Percentiles rank a stretch among this genome's conserved stretches.
Evolutionary conservation across 2,888 invertebrate genomes (phyloP).

Genomic region (Dimorphilus gyrociliatus): DNA sequence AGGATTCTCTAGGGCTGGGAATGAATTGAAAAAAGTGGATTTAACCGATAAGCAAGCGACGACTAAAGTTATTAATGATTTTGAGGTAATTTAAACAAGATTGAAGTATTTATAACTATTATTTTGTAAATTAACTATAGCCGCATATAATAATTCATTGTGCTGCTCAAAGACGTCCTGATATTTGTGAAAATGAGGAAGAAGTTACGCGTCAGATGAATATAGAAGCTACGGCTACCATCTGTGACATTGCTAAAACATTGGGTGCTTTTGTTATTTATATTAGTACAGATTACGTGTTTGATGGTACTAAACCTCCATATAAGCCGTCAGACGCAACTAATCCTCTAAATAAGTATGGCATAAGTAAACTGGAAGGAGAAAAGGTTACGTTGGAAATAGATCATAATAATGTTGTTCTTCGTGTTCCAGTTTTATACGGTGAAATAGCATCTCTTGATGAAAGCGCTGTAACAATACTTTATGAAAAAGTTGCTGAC

Average conservation of each 20-base stretch:
- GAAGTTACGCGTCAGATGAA: slow-evolving; percentile 36
- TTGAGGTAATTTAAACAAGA: slow-evolving; percentile 21
- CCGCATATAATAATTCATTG: slow-evolving; percentile 40
- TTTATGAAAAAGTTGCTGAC: slow-evolving; percentile 29
- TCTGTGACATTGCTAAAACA: slow-evolving; percentile 24
- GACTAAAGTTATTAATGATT: slow-evolving; percentile 21
- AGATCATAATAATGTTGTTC: slow-evolving; percentile 36
- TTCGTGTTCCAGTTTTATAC: slow-evolving; percentile 43
- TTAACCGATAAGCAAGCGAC: slow-evolving; percentile 31
- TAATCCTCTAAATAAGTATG: slow-evolving; percentile 42
- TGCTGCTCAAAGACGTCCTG: slow-evolving; percentile 41
- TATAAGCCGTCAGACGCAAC: slow-evolving; percentile 34
- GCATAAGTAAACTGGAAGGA: slow-evolving; percentile 40
- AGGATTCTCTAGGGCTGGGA: slow-evolving; percentile 24
- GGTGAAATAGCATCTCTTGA: slow-evolving; percentile 38
- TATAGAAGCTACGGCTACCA: slow-evolving; percentile 32
- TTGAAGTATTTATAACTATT: background rate
- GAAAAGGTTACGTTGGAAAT: slow-evolving; percentile 34
- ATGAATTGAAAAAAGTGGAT: slow-evolving; percentile 32
- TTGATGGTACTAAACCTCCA: slow-evolving; percentile 42
- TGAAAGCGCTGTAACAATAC: slow-evolving; percentile 40
- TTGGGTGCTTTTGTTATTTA: slow-evolving; percentile 36
- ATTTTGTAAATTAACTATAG: slow-evolving; percentile 14
- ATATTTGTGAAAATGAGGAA: slow-evolving; percentile 38
- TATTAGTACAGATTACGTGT: slow-evolving; percentile 45